phyloP scores from a whole-genome alignment of 2,797 vertebrate genomes.

The Muraenolepis orangiensis region DNA sequence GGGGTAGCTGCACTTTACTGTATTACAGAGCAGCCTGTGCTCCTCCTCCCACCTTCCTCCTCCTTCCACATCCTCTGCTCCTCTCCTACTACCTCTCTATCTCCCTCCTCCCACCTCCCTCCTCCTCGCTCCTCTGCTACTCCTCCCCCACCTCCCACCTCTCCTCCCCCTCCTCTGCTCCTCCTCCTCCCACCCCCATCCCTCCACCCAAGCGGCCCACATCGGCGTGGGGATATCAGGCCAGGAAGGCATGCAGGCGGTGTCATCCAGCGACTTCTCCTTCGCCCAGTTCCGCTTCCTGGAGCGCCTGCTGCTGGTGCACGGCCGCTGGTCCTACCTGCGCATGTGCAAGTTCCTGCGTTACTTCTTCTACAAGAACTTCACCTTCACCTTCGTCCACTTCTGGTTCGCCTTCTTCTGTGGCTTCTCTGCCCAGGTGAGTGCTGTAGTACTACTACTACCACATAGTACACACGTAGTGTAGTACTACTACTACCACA shows the following conservation, averaged over 20 bases:
- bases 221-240: constrained; percentile 84
- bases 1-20: too few species aligned
- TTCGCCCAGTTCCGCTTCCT: constrained; percentile 93
- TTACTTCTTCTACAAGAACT: constrained; percentile 99
- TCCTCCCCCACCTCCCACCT: neutral
- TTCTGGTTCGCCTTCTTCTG: constrained; percentile 97
- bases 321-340: constrained; percentile 93
- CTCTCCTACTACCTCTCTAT: neutral
- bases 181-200: neutral
- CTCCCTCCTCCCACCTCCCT: neutral
- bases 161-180: neutral
- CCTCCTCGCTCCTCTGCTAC: neutral
- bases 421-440: constrained; percentile 95
- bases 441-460: constrained; percentile 21
- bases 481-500: too few species aligned
- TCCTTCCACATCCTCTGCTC: neutral
- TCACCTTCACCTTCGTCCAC: constrained; percentile 90
- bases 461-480: constrained; percentile 34
- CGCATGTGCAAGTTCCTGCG: constrained; percentile 94
- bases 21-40: too few species aligned
- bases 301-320: constrained; percentile 91
- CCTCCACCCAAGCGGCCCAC: constrained; percentile 74
- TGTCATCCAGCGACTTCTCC: constrained; percentile 88
- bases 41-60: neutral
- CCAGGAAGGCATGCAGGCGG: constrained; percentile 93